A percentile compares a stretch with the other conserved stretches of the same genome.
Evolutionary conservation across 1,140 invertebrate genomes (phyloP).

Genomic region (Drosophila kepulauana): DNA sequence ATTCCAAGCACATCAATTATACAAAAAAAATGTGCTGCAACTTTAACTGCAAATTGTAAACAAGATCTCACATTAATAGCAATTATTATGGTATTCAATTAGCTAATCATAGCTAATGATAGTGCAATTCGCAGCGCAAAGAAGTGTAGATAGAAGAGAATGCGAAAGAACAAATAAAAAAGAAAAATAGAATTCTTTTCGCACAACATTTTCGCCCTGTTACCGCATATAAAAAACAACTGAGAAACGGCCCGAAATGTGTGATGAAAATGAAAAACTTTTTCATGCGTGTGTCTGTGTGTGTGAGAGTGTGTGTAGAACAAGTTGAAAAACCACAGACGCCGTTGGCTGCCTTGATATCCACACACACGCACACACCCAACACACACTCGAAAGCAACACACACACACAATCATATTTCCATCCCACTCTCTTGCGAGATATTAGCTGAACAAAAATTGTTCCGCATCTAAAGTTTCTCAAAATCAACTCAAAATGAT

Average conservation of each 20-base stretch:
- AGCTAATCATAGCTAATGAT: conserved; percentile 23
- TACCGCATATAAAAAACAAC: conserved; percentile 60
- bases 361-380: conserved; percentile 27
- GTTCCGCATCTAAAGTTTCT: conserved; percentile 79
- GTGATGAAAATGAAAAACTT: conserved; percentile 61
- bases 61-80: conserved; percentile 36
- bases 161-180: conserved; percentile 1
- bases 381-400: conserved; percentile 7
- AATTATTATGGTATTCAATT: conserved; percentile 32
- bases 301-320: conserved; percentile 26
- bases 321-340: conserved; percentile 71
- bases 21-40: background rate
- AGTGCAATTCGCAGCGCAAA: conserved; percentile 6
- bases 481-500: conserved; percentile 57
- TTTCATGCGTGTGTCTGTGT: conserved; percentile 20
- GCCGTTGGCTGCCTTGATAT: conserved; percentile 26
- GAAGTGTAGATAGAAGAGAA: background rate
- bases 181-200: conserved; percentile 45
- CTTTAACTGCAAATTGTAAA: conserved; percentile 21
- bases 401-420: conserved; percentile 62
- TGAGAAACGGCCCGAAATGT: conserved; percentile 32
- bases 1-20: background rate
- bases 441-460: conserved; percentile 75
- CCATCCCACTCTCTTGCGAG: conserved; percentile 75
- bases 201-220: conserved; percentile 62